Percentiles rank a stretch among this genome's conserved stretches.
Evolutionary conservation across 2,888 invertebrate genomes (phyloP).

Genomic region (Timandra comae): DNA sequence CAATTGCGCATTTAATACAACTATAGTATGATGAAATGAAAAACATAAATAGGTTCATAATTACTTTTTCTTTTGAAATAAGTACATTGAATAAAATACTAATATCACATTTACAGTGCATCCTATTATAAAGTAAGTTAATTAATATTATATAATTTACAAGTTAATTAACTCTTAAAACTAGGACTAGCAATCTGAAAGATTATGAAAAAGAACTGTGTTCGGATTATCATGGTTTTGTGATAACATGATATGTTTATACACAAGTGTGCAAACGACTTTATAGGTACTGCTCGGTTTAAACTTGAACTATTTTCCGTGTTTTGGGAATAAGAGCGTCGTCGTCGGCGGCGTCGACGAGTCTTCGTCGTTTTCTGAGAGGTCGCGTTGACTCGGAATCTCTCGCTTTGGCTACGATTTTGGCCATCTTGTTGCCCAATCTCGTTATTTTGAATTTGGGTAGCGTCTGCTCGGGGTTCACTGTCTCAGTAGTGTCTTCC

Average conservation of each 20-base stretch:
- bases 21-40: no score
- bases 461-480: conserved; percentile 70
- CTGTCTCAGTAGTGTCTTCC: conserved; percentile 36
- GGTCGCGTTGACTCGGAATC: conserved; percentile 77
- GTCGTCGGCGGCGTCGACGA: conserved; percentile 74
- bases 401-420: conserved; percentile 60
- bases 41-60: conserved; percentile 15
- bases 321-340: conserved; percentile 67
- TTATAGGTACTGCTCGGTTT: conserved; percentile 20
- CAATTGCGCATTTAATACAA: no score
- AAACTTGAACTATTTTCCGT: conserved; percentile 71
- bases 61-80: conserved; percentile 42
- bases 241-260: conserved; percentile 52
- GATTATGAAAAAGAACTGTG: conserved; percentile 46
- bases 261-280: conserved; percentile 19
- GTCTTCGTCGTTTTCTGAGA: conserved; percentile 77
- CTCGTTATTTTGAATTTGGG: conserved; percentile 80
- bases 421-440: conserved; percentile 73
- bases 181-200: conserved; percentile 68
- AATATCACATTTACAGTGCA: conserved; percentile 72
- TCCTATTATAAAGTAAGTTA: conserved; percentile 39
- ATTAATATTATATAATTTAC: conserved; percentile 24
- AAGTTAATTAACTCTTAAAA: conserved; percentile 46
- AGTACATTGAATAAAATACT: conserved; percentile 60
- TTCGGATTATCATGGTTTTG: conserved; percentile 57